A percentile compares a stretch with the other conserved stretches of the same genome.
Evolutionary conservation across 2,888 invertebrate species (phyloP).

Genomic region (Mimumesa dahlbomi): DNA sequence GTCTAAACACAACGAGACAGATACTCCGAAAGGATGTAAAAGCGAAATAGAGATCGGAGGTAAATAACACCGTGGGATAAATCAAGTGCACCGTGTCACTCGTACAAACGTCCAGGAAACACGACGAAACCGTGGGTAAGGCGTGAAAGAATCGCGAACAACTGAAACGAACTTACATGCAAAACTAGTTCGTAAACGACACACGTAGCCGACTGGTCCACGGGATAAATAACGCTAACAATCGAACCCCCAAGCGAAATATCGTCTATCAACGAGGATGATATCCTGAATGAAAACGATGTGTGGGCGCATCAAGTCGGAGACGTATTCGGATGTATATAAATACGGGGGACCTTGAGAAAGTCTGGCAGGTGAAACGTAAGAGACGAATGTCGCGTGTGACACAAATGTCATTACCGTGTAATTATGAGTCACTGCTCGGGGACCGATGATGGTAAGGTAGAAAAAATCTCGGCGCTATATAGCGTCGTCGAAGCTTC

Average conservation of each 20-base stretch:
- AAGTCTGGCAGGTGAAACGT: conserved; percentile 49
- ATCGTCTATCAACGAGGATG: background rate
- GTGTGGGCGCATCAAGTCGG: conserved; percentile 7
- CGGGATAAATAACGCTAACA: conserved; percentile 13
- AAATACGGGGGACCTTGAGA: conserved; percentile 52
- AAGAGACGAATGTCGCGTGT: conserved; percentile 44
- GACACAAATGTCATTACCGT: conserved; percentile 67
- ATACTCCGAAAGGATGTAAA: too few relatives aligned
- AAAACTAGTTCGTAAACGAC: conserved; percentile 11
- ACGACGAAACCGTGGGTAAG: too few relatives aligned
- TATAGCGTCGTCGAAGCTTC: conserved; percentile 1
- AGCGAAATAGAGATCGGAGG: too few relatives aligned
- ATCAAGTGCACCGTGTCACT: too few relatives aligned
- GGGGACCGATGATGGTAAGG: conserved; percentile 39
- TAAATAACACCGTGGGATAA: too few relatives aligned
- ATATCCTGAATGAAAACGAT: conserved; percentile 18
- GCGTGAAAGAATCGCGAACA: too few relatives aligned
- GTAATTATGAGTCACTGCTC: conserved; percentile 61
- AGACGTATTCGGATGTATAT: conserved; percentile 27
- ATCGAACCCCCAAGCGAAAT: background rate
- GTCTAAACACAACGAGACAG: too few relatives aligned
- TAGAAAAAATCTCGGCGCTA: conserved; percentile 12
- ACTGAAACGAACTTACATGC: conserved; percentile 42
- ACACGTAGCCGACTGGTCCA: conserved; percentile 18
- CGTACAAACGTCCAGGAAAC: too few relatives aligned